Evolutionary conservation across 1,140 invertebrate genomes (phyloP).

Genomic region (Drosophila dunni): DNA sequence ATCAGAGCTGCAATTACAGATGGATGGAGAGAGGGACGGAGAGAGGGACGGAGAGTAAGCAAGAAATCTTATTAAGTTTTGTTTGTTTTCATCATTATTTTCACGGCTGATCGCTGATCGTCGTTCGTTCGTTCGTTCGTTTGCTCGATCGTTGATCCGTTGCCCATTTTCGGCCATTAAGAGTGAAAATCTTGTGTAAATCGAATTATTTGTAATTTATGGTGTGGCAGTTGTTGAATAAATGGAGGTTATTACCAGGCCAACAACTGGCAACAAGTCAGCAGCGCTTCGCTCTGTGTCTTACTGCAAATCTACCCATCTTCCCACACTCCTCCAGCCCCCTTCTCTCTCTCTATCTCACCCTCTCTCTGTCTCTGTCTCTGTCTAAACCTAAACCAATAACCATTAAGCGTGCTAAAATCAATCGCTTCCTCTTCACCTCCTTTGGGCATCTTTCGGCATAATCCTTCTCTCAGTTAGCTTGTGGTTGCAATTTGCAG

Average conservation of each 20-base stretch:
- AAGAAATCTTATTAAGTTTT: conserved; percentile 81
- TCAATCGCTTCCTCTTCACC: conserved; percentile 65
- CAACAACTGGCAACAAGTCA: conserved; percentile 53
- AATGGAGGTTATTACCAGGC: conserved; percentile 77
- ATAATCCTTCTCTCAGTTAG: conserved; percentile 44
- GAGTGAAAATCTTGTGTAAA: conserved; percentile 83
- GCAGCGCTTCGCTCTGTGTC: background rate
- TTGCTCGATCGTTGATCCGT: conserved; percentile 44
- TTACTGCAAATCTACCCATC: background rate
- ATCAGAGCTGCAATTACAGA: conserved; percentile 55
- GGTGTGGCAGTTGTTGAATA: conserved; percentile 77
- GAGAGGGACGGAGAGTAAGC: background rate
- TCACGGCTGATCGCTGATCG: conserved; percentile 65
- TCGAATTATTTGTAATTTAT: conserved; percentile 84
- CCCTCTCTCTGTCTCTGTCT: conserved; percentile 8
- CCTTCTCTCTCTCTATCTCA: conserved; percentile 13
- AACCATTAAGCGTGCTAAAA: conserved; percentile 82
- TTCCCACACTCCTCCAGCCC: conserved; percentile 6
- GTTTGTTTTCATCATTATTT: conserved; percentile 83
- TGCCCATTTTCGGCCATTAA: conserved; percentile 81
- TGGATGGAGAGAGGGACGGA: background rate
- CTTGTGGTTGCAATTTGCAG: conserved; percentile 79
- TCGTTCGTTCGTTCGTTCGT: background rate
- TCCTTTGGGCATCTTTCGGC: conserved; percentile 3
- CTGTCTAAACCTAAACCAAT: conserved; percentile 70